Evolutionary conservation across 2,797 vertebrate species (phyloP).

Genomic region (Alosa sapidissima): DNA sequence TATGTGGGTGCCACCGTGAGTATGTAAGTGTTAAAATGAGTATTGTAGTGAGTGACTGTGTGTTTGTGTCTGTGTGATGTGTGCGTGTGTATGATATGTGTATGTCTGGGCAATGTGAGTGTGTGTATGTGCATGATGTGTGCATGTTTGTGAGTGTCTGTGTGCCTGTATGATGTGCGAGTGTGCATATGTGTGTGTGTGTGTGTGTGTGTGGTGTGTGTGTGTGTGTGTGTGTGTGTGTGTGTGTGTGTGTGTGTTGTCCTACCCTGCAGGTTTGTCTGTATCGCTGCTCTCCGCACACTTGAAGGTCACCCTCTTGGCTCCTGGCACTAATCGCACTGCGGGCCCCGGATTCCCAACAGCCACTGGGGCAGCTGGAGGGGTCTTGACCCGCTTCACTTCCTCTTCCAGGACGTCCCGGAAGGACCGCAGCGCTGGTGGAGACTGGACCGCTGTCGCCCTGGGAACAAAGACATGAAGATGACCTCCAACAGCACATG

Average conservation of each 20-base stretch:
- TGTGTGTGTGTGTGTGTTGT: background rate
- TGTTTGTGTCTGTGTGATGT: background rate
- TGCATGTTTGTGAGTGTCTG: background rate
- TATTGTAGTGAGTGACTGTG: background rate
- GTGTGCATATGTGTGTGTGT: background rate
- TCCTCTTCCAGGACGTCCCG: constrained; percentile 84
- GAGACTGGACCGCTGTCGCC: constrained; percentile 74
- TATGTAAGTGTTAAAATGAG: too few relatives aligned
- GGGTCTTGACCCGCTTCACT: constrained; percentile 65
- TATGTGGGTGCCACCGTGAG: background rate
- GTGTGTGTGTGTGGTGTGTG: background rate
- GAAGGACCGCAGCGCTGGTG: constrained; percentile 82
- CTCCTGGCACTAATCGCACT: constrained; percentile 52
- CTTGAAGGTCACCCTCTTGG: constrained; percentile 81
- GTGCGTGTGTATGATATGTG: background rate
- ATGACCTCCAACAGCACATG: background rate
- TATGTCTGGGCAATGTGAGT: background rate
- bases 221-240: background rate
- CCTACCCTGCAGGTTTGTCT: constrained; percentile 79
- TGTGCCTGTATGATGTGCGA: background rate
- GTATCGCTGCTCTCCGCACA: constrained; percentile 69
- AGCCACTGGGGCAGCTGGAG: constrained; percentile 45
- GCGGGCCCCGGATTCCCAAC: constrained; percentile 46
- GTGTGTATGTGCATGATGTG: constrained; percentile 35
- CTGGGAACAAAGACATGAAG: constrained; percentile 61